Conservation (phyloP, 2,113 vertebrate species). For the Callocephalon fimbriatum region DNA sequence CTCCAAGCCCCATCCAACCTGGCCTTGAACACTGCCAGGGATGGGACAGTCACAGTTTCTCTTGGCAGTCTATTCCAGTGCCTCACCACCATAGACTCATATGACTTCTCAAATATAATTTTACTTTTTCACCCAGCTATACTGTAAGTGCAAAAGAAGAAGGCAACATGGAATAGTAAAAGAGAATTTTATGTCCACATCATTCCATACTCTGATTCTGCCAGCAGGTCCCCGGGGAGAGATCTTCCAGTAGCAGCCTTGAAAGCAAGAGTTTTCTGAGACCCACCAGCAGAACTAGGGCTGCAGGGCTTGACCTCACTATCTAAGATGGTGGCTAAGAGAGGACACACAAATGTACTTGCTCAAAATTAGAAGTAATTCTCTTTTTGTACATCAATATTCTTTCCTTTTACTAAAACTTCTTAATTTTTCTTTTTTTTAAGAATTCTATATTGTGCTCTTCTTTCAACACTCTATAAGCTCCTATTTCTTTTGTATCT, state of each 20-base stretch:
- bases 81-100: not conserved
- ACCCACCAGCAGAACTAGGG: not conserved
- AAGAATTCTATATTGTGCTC: not conserved
- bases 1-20: not conserved
- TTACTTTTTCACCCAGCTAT: not conserved
- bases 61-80: not conserved
- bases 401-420: not conserved
- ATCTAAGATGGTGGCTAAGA: not conserved
- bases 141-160: not conserved
- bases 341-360: not conserved
- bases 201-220: not conserved
- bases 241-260: not conserved
- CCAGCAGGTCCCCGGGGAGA: not conserved
- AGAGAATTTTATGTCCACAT: not conserved
- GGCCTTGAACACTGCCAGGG: not conserved
- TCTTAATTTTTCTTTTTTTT: not conserved
- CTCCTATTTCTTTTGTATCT: conserved; percentile 3
- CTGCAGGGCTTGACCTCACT: not conserved
- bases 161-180: not conserved
- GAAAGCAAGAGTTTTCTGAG: not conserved
- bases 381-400: not conserved
- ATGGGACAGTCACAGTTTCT: not conserved
- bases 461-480: not conserved
- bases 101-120: not conserved
- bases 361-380: not conserved